Conservation (phyloP, 2,113 vertebrate genomes). For the Vidua macroura region DNA sequence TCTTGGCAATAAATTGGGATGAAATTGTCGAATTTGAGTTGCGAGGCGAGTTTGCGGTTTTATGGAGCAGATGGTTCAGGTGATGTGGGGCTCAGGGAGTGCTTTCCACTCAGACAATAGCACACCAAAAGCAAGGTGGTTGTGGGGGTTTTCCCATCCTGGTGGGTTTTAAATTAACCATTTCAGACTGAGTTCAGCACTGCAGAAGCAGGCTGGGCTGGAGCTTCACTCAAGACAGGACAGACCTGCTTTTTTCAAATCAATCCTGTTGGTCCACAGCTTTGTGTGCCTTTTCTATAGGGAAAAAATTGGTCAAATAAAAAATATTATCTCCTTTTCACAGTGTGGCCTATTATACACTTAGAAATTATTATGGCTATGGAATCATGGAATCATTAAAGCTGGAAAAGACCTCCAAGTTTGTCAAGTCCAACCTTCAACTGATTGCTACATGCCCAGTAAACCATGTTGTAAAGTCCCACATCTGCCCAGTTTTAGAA, state of each 20-base stretch:
- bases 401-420: neutral
- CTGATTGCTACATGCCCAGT: accelerated
- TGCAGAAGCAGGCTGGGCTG: neutral
- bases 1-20: conserved; percentile 68
- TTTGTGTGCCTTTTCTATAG: neutral
- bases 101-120: neutral
- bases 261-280: accelerated
- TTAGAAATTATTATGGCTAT: neutral
- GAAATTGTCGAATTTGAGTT: conserved; percentile 60
- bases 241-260: neutral
- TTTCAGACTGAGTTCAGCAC: neutral
- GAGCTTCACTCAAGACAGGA: neutral
- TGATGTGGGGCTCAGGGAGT: conserved; percentile 11
- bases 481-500: neutral
- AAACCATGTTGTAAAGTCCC: neutral
- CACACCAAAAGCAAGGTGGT: neutral
- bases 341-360: no score
- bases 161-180: neutral
- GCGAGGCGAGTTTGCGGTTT: neutral
- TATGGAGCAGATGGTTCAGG: conserved; percentile 38
- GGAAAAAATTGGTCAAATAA: neutral
- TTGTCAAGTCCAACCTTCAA: neutral
- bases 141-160: neutral
- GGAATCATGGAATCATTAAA: neutral
- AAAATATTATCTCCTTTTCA: neutral